Evolutionary conservation across 2,797 vertebrate species (phyloP), one percentile per base, ranked within the genome.

Genomic region (Naso thynnoides): DNA sequence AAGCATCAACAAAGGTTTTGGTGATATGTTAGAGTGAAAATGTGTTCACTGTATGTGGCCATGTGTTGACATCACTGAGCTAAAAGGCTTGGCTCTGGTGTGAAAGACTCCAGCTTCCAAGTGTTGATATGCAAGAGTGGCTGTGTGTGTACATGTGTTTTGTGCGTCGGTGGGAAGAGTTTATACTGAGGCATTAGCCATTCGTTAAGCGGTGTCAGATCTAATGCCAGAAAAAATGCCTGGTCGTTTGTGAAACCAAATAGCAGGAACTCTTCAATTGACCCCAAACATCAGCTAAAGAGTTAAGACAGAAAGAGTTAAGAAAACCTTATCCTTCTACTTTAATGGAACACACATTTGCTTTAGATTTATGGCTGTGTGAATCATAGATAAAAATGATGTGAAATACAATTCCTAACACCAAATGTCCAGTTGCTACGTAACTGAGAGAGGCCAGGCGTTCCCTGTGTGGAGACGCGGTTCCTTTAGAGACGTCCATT

Each of bases 371-470:
- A 89, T 62, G 74, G 47, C 53, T 11, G 68, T 19, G 81, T 65
- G 79, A 60, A 45, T 88, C 72, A 52, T 65, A 87, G 87, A 90
- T 90, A 89, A 86, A 90, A 88, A 90, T 81, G 26, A 86, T 68
- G 85, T 90, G 90, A 92, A 93, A 91, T 86, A 82, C 78, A 86
- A 88, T 79, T 90, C 87, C 90, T 79, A 77, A 78, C 73, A 78
- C 65, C 75, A 81, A 90, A 91, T 66, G 70, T 78, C 65, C 73
- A 87, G 93, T 93, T 92, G 92, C 92, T 92, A 90, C 65, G 92
- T 92, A 91, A 94, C 91, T 86, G 71, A 78, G 75, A 83, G 89
- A 88, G 92, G 92, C 93, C 90, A 93, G 86, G 79, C 82, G 73
- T 76, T 91, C 80, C 83, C 78, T 62, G 79, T 78, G 88, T 91